Base-by-base conservation (phyloP, 2,113 vertebrate species). In the Salvelinus namaycush region DNA sequence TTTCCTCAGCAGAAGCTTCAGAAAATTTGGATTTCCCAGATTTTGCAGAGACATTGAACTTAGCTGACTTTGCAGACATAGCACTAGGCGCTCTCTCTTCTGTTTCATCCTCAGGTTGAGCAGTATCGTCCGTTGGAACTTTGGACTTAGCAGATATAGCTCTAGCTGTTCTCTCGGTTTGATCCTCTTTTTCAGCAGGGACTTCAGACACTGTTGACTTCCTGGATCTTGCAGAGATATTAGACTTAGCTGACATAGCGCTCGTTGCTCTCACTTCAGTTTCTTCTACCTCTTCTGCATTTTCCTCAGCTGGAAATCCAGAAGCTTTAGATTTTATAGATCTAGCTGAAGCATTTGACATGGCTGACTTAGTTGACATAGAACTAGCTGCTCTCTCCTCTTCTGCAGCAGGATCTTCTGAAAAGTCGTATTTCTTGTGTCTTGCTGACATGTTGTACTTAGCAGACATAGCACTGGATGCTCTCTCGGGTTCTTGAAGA, bases 161-260 rank as follows among this genome's bases (percentile, higher is more conserved):
- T 72, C 75, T 88, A 6, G 59, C 27, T 60, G 74, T 13, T 79
- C 79, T 88, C 9, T 48, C 3, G 5, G 31, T 14, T 54, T 20
- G 49, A 51, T 51, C 65, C 34, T 87, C 86, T 54, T 91, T 81
- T 86, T 84, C 75, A 34, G 1, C 66, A 27, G 82, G 76, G 54
- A 89, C 85, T 75, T 87, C 84, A 73, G 76, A 82, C 75, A 31
- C 0, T 66, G 8, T 89, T 72, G 84, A 80, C 29, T 81, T 87
- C 51, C 20, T 86, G 67, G 79, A 86, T 68, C 27, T 84, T 75
- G 82, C 4, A 78, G 84, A 86, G n/a, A 34, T 31, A 70, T 76
- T 16, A 51, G 48, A 76, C 8, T 71, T 49, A 65, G 44, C 20
- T 34, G 48, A 49, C 48, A 49, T 49, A 1, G 49, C 3, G 0